These are phyloP conservation scores for Notolepis coatsorum DNA, from an alignment of 2,797 vertebrate species.

Conservation along the genomic window DNA sequence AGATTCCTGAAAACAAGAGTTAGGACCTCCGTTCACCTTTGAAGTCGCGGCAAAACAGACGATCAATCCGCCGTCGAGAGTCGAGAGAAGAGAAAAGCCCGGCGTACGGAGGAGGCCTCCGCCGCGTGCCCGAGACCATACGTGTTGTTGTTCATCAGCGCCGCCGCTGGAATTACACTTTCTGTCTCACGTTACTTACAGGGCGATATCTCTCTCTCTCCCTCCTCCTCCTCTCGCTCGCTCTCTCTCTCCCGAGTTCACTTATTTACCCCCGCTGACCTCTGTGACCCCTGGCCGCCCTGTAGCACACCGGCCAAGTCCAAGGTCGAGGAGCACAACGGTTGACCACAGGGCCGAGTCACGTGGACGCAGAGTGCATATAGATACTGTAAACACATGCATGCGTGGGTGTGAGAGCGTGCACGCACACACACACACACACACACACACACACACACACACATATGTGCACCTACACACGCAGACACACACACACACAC, in stretches of 20 bases:
- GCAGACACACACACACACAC: not conserved
- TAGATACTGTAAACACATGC: slow-evolving; percentile 4
- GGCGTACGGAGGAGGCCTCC: no score
- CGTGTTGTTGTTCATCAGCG: no score
- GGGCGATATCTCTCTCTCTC: no score
- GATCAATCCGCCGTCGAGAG: no score
- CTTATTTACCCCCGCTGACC: not conserved
- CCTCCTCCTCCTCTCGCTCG: not conserved
- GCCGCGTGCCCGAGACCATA: no score
- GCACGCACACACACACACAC: not conserved
- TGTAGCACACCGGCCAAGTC: not conserved
- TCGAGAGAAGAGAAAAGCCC: no score
- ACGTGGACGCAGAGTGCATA: not conserved
- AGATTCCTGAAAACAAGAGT: no score
- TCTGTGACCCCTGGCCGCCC: not conserved
- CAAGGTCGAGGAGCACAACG: not conserved
- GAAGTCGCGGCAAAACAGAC: no score
- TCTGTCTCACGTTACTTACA: not conserved
- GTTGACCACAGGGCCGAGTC: not conserved
- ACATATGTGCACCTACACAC: not conserved
- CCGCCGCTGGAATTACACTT: no score
- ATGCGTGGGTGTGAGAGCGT: no score
- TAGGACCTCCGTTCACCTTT: no score
- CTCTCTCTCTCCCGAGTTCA: not conserved
- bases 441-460: not conserved